Evolutionary conservation across 2,113 vertebrate genomes (phyloP).

Genomic region (Cnemophilus loriae): DNA sequence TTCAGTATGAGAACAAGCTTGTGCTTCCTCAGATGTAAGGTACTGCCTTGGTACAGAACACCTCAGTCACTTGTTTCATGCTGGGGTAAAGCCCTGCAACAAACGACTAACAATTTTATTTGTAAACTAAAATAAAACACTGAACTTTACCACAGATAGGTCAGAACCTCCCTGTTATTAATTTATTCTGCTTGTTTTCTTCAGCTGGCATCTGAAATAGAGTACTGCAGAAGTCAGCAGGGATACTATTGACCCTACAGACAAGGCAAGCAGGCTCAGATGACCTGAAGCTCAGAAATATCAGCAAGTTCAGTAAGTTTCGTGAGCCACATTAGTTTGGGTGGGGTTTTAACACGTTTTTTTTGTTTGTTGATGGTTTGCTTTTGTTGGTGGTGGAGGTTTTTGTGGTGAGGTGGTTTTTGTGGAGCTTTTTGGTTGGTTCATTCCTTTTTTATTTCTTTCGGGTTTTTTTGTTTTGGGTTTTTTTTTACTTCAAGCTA

Average conservation of each 20-base stretch:
- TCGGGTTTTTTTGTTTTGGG: neutral
- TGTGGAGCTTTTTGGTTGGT: fast-evolving
- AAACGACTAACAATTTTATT: neutral
- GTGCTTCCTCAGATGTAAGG: neutral
- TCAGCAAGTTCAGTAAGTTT: neutral
- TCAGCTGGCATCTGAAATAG: neutral
- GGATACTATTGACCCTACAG: neutral
- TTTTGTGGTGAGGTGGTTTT: neutral
- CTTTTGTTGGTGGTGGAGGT: neutral
- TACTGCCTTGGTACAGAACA: neutral
- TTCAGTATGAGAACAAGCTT: neutral
- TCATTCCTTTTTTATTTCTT: neutral
- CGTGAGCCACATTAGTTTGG: neutral
- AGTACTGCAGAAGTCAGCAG: neutral
- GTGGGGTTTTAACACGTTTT: fast-evolving
- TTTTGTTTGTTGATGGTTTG: neutral
- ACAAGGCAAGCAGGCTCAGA: neutral
- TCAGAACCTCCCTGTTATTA: neutral
- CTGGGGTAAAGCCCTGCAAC: neutral
- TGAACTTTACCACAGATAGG: neutral
- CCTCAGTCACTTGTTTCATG: neutral
- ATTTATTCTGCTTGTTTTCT: neutral
- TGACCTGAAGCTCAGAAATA: neutral
- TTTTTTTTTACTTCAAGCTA: neutral
- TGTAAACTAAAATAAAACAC: neutral